Evolutionary conservation across 64 coral and sea anemone species (phyloP).

Genomic region (Porites australiensis): DNA sequence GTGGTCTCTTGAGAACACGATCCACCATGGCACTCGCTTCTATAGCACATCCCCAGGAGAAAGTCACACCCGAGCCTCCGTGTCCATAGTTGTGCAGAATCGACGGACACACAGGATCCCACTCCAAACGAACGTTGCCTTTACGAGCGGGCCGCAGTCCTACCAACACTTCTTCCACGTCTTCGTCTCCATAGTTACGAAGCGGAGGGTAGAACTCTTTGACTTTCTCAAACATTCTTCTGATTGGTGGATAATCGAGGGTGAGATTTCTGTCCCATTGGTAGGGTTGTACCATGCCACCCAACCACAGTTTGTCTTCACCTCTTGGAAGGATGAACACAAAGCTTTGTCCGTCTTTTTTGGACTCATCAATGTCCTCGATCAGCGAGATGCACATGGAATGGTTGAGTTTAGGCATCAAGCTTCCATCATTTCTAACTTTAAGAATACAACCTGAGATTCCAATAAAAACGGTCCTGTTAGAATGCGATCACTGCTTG

Average conservation of each 20-base stretch:
- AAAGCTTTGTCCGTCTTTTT: conserved; percentile 21
- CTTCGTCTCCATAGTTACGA: conserved; percentile 47
- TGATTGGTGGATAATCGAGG: conserved; percentile 46
- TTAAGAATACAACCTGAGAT: conserved; percentile 2
- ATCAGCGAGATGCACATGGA: conserved; percentile 26
- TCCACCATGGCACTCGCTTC: conserved; percentile 47
- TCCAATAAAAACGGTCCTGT: background rate
- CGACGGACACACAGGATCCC: conserved; percentile 51
- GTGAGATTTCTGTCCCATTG: conserved; percentile 18
- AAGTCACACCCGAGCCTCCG: conserved; percentile 28
- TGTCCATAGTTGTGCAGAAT: conserved; percentile 64
- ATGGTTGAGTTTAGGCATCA: conserved; percentile 37
- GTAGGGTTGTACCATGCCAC: conserved; percentile 15
- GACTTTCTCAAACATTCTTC: conserved; percentile 65
- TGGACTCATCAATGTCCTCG: background rate
- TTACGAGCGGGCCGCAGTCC: conserved; percentile 60
- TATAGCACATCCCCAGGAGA: conserved; percentile 56
- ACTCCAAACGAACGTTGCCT: conserved; percentile 51
- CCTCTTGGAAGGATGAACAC: background rate
- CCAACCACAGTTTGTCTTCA: conserved; percentile 20
- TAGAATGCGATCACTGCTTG: background rate
- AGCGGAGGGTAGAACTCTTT: conserved; percentile 73
- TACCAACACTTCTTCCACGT: conserved; percentile 39
- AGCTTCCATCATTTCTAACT: conserved; percentile 36
- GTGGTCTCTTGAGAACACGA: conserved; percentile 42